Conservation (phyloP, 64 coral and sea anemone genomes). For the Stylophora pistillata region DNA sequence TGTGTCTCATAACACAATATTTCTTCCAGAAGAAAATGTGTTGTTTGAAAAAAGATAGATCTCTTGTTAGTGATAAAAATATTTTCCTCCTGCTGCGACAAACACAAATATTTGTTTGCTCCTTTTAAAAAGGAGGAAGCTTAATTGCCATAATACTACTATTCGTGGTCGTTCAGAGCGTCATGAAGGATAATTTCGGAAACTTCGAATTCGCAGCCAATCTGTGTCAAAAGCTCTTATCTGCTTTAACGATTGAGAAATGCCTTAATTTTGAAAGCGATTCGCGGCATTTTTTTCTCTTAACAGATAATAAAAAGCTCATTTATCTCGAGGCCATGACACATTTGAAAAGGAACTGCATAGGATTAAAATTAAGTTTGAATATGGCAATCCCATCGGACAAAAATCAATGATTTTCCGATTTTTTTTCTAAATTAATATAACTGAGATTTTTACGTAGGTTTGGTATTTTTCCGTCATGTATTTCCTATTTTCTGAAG, state of each 20-base stretch:
- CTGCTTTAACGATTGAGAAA: background rate
- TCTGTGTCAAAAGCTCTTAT: background rate
- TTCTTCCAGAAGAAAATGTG: conserved; percentile 1
- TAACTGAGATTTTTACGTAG: too few species aligned
- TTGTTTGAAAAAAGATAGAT: conserved; percentile 7
- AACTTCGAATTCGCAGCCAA: background rate
- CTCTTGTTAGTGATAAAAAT: conserved; percentile 8
- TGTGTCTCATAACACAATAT: background rate
- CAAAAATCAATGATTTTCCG: too few species aligned
- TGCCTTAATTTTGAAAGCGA: background rate
- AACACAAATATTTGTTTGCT: background rate
- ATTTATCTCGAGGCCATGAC: background rate
- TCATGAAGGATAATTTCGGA: background rate
- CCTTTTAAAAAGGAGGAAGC: background rate
- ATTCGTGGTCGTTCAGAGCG: background rate
- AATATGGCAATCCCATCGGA: background rate
- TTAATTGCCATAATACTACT: background rate
- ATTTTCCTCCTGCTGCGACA: background rate
- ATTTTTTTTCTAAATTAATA: too few species aligned
- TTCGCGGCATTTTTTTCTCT: background rate
- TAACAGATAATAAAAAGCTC: background rate
- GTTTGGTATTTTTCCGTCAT: too few species aligned
- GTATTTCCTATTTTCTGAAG: too few species aligned
- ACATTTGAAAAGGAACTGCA: background rate
- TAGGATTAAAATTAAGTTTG: background rate